Evolutionary conservation across 2,113 vertebrate genomes (phyloP).

Genomic region (Cololabis saira): DNA sequence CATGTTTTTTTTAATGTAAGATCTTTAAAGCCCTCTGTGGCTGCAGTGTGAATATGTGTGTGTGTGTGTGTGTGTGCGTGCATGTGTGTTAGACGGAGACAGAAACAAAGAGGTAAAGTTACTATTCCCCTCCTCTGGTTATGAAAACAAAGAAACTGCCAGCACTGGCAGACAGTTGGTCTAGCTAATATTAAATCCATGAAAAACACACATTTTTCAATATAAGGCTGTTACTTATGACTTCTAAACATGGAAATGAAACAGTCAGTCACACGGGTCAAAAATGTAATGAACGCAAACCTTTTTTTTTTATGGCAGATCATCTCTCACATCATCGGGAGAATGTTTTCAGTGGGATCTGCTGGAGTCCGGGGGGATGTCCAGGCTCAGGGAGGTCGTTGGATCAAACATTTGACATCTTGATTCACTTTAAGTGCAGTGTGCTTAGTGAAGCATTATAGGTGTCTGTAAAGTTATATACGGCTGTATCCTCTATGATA

Average conservation of each 20-base stretch:
- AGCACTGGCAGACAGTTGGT: slow-evolving; percentile 50
- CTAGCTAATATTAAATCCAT: slow-evolving; percentile 60
- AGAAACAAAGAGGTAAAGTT: slow-evolving; percentile 34
- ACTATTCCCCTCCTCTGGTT: slow-evolving; percentile 52
- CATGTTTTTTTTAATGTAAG: slow-evolving; percentile 16
- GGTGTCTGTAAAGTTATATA: slow-evolving; percentile 1
- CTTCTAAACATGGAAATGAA: slow-evolving; percentile 34
- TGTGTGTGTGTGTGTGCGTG: neutral
- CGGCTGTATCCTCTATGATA: neutral
- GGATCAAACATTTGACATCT: slow-evolving; percentile 55
- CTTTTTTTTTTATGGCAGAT: slow-evolving; percentile 45
- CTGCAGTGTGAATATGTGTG: neutral
- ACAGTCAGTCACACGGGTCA: slow-evolving; percentile 36
- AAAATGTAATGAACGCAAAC: slow-evolving; percentile 37
- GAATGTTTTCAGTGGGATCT: slow-evolving; percentile 47
- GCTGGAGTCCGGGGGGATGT: slow-evolving; percentile 27
- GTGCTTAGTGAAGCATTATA: slow-evolving; percentile 21
- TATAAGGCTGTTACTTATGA: slow-evolving; percentile 26
- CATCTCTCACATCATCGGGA: slow-evolving; percentile 31
- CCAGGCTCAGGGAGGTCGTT: slow-evolving; percentile 38
- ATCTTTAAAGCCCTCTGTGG: neutral
- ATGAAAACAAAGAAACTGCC: slow-evolving; percentile 58
- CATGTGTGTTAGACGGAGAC: slow-evolving; percentile 8
- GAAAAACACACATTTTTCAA: slow-evolving; percentile 52
- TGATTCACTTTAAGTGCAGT: slow-evolving; percentile 50